Percentiles rank a stretch among this genome's conserved stretches.
Evolutionary conservation across 1,140 invertebrate species (phyloP).

Genomic region (Antheraea mylitta): DNA sequence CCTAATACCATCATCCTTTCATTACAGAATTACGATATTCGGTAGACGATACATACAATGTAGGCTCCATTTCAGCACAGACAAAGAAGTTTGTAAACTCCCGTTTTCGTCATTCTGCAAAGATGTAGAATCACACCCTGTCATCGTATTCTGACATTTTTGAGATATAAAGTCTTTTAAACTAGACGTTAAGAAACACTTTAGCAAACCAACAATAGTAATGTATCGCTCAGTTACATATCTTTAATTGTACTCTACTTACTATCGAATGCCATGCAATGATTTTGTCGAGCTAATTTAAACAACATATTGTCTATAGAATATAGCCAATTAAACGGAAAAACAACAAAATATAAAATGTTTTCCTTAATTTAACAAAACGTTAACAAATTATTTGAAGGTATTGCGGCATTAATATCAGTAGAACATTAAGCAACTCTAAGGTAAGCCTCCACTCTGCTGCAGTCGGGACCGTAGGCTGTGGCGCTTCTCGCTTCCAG

Average conservation of each 20-base stretch:
- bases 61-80: no score
- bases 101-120: no score
- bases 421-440: slow-evolving; percentile 69
- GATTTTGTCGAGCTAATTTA: no score
- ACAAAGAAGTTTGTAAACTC: neutral
- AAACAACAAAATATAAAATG: neutral
- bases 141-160: neutral
- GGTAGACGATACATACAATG: no score
- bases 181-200: neutral
- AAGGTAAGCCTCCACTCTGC: slow-evolving; percentile 71
- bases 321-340: no score
- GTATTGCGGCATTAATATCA: slow-evolving; percentile 58
- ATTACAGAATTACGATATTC: no score
- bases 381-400: neutral
- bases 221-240: no score
- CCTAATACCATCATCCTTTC: no score
- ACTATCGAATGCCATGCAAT: no score
- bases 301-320: no score
- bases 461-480: slow-evolving; percentile 71
- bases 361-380: neutral
- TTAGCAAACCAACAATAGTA: no score
- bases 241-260: neutral
- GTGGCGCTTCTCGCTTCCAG: slow-evolving; percentile 70
- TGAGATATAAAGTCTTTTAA: neutral
- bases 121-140: neutral